Conservation (phyloP, 2,797 vertebrate species). For the Myotis daubentonii region DNA sequence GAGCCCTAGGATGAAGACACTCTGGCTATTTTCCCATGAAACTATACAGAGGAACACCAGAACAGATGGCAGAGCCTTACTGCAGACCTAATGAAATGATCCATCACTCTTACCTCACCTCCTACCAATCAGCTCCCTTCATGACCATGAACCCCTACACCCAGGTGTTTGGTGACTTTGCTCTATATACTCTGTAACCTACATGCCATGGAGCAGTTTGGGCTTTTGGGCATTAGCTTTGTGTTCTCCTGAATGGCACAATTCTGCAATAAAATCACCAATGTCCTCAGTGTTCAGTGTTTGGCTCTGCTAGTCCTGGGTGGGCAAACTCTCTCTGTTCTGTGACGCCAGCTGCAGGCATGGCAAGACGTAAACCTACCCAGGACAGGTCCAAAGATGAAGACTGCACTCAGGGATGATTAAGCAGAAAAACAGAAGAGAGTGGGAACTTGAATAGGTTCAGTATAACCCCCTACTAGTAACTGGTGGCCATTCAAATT, state of each 20-base stretch:
- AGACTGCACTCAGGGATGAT: neutral
- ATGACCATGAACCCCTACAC: neutral
- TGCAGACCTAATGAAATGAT: neutral
- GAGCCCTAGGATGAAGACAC: neutral
- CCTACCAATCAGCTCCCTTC: neutral
- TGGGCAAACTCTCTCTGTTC: neutral
- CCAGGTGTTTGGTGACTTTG: neutral
- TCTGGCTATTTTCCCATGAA: neutral
- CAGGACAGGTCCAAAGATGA: neutral
- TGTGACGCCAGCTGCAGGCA: neutral
- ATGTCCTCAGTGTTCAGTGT: neutral
- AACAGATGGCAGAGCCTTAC: neutral
- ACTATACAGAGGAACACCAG: neutral
- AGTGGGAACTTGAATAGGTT: neutral
- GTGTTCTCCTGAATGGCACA: neutral
- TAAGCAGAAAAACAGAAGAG: neutral
- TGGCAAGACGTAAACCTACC: neutral
- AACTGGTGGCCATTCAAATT: neutral
- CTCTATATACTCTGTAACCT: neutral
- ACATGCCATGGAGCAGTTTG: neutral
- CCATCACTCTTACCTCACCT: neutral
- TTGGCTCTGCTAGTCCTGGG: neutral
- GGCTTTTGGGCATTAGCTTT: neutral
- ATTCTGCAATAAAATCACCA: neutral
- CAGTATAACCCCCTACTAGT: neutral